Conservation (phyloP, 2,113 vertebrate genomes). For the Chionis minor region DNA sequence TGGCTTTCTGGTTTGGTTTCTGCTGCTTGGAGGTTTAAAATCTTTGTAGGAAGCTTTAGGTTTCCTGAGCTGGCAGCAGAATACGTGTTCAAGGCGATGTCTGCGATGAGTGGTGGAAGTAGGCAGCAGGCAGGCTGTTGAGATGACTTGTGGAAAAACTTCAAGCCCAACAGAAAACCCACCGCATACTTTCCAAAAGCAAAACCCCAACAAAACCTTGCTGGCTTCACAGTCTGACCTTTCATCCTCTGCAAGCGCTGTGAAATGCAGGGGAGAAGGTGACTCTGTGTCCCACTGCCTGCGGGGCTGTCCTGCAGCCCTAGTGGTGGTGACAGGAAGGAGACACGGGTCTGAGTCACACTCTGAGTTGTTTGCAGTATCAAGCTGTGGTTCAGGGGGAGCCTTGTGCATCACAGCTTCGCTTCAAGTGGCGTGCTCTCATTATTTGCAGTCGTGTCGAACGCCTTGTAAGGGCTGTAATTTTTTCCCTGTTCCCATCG, state of each 20-base stretch:
- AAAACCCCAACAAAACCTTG: not conserved
- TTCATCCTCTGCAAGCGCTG: not conserved
- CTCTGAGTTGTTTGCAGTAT: not conserved
- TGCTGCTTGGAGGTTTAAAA: not conserved
- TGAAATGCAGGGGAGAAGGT: not conserved
- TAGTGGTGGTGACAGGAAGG: rapidly evolving
- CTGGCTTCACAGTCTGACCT: not conserved
- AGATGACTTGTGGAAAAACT: not conserved
- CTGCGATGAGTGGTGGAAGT: not conserved
- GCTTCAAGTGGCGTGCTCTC: rapidly evolving
- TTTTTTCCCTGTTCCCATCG: not conserved
- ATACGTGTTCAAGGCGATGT: not conserved
- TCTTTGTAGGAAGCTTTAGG: not conserved
- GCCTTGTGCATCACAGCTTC: not conserved
- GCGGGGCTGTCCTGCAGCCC: not conserved
- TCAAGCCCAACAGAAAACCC: not conserved
- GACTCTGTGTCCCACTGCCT: not conserved
- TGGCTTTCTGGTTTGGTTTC: not conserved
- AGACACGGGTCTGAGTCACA: rapidly evolving
- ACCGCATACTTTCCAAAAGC: not conserved
- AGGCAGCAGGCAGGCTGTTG: not conserved
- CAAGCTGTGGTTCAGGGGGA: not conserved
- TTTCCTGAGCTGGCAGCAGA: not conserved
- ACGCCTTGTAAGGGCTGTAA: not conserved
- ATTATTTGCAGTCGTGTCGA: not conserved